phyloP scores from a whole-genome alignment of 2,113 vertebrate species.

The Litocranius walleri region DNA sequence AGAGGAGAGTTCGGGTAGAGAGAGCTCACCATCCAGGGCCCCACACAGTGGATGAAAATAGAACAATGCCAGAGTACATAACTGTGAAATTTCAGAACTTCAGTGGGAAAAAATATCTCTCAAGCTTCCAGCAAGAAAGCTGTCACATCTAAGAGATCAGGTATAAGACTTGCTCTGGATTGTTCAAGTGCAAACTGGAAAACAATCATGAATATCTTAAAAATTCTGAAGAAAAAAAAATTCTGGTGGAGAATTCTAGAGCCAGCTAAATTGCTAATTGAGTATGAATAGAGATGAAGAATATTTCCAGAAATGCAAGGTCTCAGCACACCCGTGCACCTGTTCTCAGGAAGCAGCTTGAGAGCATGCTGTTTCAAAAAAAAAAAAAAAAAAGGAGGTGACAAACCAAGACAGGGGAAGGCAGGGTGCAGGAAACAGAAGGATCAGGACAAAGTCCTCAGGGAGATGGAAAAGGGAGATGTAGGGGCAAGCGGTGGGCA shows the following conservation, averaged over 20 bases:
- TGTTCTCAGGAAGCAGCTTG: background rate
- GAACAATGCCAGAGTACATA: background rate
- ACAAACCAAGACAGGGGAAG: background rate
- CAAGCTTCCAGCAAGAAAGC: background rate
- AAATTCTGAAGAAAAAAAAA: background rate
- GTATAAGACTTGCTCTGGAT: background rate
- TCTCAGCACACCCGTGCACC: background rate
- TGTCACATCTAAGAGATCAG: background rate
- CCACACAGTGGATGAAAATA: background rate
- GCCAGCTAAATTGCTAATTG: background rate
- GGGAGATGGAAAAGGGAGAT: fast-evolving
- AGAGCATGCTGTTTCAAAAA: background rate
- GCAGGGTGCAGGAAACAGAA: background rate
- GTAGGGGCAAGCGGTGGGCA: fast-evolving
- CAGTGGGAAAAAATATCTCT: background rate
- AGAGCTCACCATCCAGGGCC: background rate
- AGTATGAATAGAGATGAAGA: background rate
- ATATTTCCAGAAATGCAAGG: background rate
- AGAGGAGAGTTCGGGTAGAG: background rate
- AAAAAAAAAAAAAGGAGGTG: background rate
- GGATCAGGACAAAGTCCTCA: background rate
- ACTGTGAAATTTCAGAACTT: background rate
- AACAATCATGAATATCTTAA: background rate
- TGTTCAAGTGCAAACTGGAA: background rate
- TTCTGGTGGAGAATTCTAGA: background rate